These are phyloP conservation scores for Aromia moschata DNA, from an alignment of 2,888 invertebrate species.

Conservation along the genomic window DNA sequence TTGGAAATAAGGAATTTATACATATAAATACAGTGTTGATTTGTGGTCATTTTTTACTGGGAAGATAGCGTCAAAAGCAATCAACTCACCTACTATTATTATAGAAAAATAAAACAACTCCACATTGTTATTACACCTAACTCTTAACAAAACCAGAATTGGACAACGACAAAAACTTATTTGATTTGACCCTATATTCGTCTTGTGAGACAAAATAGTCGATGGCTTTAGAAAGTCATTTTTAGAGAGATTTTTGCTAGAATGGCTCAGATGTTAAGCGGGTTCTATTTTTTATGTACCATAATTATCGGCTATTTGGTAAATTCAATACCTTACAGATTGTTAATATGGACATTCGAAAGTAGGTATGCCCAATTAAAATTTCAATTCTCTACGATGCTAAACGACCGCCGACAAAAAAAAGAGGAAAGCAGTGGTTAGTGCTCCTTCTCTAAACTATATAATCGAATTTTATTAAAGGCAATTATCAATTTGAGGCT, in stretches of 20 bases:
- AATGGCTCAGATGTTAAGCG: slow-evolving; percentile 14
- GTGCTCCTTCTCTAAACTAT: too few relatives aligned
- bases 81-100: slow-evolving; percentile 30
- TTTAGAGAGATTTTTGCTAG: slow-evolving; percentile 1
- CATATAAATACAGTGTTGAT: slow-evolving; percentile 46
- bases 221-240: slow-evolving; percentile 15
- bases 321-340: slow-evolving; percentile 2
- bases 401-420: not conserved
- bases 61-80: slow-evolving; percentile 35
- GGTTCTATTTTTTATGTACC: slow-evolving; percentile 7
- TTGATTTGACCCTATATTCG: slow-evolving; percentile 26
- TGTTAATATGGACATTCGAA: not conserved
- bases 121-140: slow-evolving; percentile 33
- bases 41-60: slow-evolving; percentile 43
- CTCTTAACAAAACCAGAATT: slow-evolving; percentile 28
- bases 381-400: not conserved
- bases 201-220: slow-evolving; percentile 5
- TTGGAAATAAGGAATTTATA: slow-evolving; percentile 52
- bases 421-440: too few relatives aligned
- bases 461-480: too few relatives aligned
- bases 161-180: slow-evolving; percentile 30
- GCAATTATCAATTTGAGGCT: too few relatives aligned
- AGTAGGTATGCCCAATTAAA: not conserved
- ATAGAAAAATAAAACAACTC: slow-evolving; percentile 33
- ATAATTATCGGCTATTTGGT: not conserved